Evolutionary conservation across 2,888 invertebrate species (phyloP), one percentile per base, ranked within the genome.

Genomic region (Heliconius hortense): DNA sequence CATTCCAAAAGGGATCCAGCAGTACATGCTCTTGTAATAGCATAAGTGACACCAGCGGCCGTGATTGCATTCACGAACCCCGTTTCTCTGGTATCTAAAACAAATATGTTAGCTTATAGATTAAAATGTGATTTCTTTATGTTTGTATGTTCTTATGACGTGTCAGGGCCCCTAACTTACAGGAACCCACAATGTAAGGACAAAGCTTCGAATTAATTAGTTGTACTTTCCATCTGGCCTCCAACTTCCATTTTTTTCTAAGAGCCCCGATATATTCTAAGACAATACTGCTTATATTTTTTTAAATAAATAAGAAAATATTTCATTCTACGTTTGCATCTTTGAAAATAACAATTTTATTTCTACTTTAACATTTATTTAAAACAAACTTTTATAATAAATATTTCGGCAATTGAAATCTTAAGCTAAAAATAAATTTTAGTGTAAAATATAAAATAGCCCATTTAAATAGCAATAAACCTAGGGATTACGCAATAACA

Each of bases 11-110:
- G 95, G 78, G 96, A 96, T 39, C 98, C 98, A 89, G 96, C 96
- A 77, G 97, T 97, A 91, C 98, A 98, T 66, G 98, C 98, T 84
- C 97, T 95, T 39, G 98, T 98, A 81, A 98, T 96, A 69, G 97
- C 96, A 90, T 96, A 98, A 60, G 98, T 97, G 73, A 98, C 97
- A 21, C 98, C 98, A 0, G 98, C 98, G 0, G 98, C 96, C 15
- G 97, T 97, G 84, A 98, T 97, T 73, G 98, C 98, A 89, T 98
- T 97, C 83, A 98, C 97, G 90, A 98, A 98, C 73, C 97, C 97
- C 69, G 98, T 97, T 90, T 98, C 98, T 81, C 98, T 94, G 10
- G 98, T 98, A 93, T 98, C 98, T 98, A 95, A 77, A 81, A 81
- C 79, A 80, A 77, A 67, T 31, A 39, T 24, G 26, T 13, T n/a